phyloP scores from a whole-genome alignment of 2,797 vertebrate genomes.

The Sciurus vulgaris region DNA sequence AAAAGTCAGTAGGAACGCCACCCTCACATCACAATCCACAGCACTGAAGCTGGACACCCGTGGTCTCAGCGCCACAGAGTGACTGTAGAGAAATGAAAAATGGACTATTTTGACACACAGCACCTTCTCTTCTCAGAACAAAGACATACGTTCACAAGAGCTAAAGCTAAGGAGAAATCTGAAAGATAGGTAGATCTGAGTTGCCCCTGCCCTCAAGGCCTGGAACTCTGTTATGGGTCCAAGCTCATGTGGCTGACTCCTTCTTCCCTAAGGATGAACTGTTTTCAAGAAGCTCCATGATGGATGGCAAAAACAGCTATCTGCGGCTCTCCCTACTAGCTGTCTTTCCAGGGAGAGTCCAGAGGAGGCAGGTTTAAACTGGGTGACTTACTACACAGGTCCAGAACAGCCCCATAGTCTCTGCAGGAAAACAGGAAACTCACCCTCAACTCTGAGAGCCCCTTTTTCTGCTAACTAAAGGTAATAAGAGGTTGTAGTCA shows the following conservation, averaged over 20 bases:
- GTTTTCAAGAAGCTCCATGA: not conserved
- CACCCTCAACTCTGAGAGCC: constrained; percentile 1
- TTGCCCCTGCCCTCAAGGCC: not conserved
- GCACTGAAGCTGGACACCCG: not conserved
- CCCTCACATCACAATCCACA: not conserved
- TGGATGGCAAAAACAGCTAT: not conserved
- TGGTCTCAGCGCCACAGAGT: not conserved
- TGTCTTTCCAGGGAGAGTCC: not conserved
- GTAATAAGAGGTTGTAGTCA: constrained; percentile 61
- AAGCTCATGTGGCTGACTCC: not conserved
- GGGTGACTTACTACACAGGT: not conserved
- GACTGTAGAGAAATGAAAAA: not conserved
- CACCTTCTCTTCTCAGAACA: not conserved
- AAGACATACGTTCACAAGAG: not conserved
- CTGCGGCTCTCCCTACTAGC: not conserved
- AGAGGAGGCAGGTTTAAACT: not conserved
- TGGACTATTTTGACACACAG: not conserved
- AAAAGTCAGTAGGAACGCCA: not conserved
- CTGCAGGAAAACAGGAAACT: constrained; percentile 34
- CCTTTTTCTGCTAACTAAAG: constrained; percentile 57
- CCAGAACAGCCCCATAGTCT: not conserved
- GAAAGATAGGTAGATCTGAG: not conserved
- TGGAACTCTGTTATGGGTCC: not conserved
- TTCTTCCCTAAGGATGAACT: not conserved
- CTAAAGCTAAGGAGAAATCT: not conserved